phyloP scores from a whole-genome alignment of 2,113 vertebrate species.

The Phocoena sinus region DNA sequence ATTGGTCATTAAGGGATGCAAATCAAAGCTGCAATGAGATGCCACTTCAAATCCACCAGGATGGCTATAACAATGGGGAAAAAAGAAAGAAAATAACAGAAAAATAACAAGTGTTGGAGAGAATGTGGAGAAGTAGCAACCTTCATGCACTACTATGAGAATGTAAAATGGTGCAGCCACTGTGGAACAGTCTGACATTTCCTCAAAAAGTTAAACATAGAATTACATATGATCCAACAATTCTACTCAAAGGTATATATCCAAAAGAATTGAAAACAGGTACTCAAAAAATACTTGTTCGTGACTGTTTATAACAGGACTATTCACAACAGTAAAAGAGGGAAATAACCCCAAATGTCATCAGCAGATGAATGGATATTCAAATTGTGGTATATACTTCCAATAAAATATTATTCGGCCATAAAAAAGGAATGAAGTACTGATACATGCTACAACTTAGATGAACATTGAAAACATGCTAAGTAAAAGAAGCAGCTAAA shows the following conservation, averaged over 20 bases:
- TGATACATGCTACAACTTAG: neutral
- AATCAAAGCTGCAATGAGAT: neutral
- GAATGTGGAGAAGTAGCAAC: neutral
- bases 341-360: neutral
- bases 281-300: neutral
- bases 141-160: neutral
- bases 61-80: neutral
- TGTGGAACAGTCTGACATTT: neutral
- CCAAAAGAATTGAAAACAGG: neutral
- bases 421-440: neutral
- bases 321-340: neutral
- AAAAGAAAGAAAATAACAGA: neutral
- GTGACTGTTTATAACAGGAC: neutral
- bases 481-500: neutral
- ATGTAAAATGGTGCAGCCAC: neutral
- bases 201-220: neutral
- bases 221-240: neutral
- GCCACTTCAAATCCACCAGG: neutral
- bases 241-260: neutral
- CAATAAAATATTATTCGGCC: neutral
- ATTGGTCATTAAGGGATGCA: neutral
- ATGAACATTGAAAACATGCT: neutral
- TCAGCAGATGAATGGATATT: neutral
- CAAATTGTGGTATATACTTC: neutral
- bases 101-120: neutral